Percentiles rank a stretch among this genome's conserved stretches.
Evolutionary conservation across 2,797 vertebrate genomes (phyloP).

Genomic region (Chaetodon trifasciatus): DNA sequence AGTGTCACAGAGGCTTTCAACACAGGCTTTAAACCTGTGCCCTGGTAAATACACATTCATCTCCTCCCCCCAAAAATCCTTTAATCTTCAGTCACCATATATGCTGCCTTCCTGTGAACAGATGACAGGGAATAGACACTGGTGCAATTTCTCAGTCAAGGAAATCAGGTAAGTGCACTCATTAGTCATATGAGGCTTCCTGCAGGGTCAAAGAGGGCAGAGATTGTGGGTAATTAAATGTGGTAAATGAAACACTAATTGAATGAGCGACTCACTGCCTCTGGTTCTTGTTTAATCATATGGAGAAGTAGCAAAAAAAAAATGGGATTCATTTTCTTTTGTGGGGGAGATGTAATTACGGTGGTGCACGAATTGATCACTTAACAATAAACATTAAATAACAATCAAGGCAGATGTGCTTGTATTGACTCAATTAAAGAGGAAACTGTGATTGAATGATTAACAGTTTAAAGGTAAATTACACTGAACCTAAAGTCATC

Average conservation of each 20-base stretch:
- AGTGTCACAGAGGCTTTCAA: conserved; percentile 47
- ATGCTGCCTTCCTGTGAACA: conserved; percentile 29
- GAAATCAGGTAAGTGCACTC: conserved; percentile 66
- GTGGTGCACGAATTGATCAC: conserved; percentile 49
- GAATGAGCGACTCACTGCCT: conserved; percentile 68
- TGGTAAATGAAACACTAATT: conserved; percentile 77
- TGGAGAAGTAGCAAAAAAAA: conserved; percentile 54
- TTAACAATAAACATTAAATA: conserved; percentile 63
- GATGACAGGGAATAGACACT: conserved; percentile 52
- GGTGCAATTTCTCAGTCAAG: conserved; percentile 49
- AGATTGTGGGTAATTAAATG: conserved; percentile 74
- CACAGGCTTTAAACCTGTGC: conserved; percentile 39
- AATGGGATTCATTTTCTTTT: conserved; percentile 61
- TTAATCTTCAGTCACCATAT: conserved; percentile 59
- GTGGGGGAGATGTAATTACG: conserved; percentile 57
- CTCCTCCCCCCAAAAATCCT: conserved; percentile 20
- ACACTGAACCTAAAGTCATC: background rate
- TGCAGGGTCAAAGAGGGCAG: conserved; percentile 72
- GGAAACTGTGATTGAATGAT: conserved; percentile 33
- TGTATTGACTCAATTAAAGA: conserved; percentile 47
- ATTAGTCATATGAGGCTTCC: conserved; percentile 69
- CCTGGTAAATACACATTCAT: conserved; percentile 45
- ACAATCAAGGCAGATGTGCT: conserved; percentile 49
- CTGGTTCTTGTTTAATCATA: conserved; percentile 71
- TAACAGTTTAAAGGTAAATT: conserved; percentile 35